Base-by-base conservation (phyloP, 2,113 vertebrate genomes). In the Paedocypris sp. region DNA sequence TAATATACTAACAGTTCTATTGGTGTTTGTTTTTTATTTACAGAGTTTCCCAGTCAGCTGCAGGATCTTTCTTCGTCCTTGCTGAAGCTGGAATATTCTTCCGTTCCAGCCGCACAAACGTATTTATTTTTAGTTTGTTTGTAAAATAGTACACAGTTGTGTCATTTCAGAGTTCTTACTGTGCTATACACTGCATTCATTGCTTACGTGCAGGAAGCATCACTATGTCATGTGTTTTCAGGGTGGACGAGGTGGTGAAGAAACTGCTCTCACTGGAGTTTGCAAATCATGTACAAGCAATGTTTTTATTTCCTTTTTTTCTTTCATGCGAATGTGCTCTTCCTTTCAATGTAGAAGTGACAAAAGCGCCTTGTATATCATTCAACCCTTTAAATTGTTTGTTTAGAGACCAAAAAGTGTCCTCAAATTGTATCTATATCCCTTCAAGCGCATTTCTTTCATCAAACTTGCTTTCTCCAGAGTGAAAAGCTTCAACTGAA, bases 241-340 rank as follows among this genome's bases (percentile, higher is more conserved):
- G 95, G 3, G 80, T 88, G 23, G 89, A 94, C 7, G 90, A 91
- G 62, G 26, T 94, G 2, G 89, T 97, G 59, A 92, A 72, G 78
- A 86, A 83, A 52, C 61, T 98, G n/a, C 65, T 98, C 57, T 89
- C 91, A 1, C 63, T 98, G 86, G 93, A 98, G 75, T 83, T 98
- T 74, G 91, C 90, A 5, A 87, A 58, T 68, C 85, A 89, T 76
- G 95, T 98, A 70, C 83, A 90, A 36, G n/a, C n/a, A n/a, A n/a
- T n/a, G 3, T 38, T 46, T 48, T 5, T 11, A 13, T 56, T 35
- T 41, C 15, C 10, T 28, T 32, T 16, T 26, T 9, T 2, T 31
- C 28, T 3, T 18, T 15, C 6, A 5, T 32, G n/a, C 29, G 1
- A 10, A 12, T 19, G 2, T 6, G 43, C 4, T 42, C 18, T 7